Evolutionary conservation across 2,113 vertebrate genomes (phyloP).

Genomic region (Aviceda subcristata): DNA sequence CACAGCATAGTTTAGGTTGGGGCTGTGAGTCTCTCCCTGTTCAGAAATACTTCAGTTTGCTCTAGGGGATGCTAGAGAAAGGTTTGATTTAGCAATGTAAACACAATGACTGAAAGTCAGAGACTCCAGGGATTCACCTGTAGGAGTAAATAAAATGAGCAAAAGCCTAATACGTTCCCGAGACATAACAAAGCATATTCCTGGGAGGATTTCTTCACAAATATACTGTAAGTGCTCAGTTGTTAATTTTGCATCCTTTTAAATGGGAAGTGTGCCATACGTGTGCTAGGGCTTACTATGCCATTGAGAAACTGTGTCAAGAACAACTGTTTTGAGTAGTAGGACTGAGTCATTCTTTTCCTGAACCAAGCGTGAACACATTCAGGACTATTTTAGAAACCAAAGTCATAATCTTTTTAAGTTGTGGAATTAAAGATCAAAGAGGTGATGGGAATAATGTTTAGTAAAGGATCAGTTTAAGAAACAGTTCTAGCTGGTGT

Average conservation of each 20-base stretch:
- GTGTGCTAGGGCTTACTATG: not conserved
- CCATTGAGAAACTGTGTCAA: not conserved
- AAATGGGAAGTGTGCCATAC: not conserved
- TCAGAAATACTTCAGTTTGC: not conserved
- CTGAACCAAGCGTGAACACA: not conserved
- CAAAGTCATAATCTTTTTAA: not conserved
- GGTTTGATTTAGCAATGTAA: not conserved
- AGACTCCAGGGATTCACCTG: not conserved
- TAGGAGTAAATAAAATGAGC: not conserved
- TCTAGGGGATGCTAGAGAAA: not conserved
- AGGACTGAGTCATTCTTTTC: not conserved
- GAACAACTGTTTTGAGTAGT: not conserved
- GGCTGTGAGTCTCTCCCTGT: not conserved
- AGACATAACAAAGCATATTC: not conserved
- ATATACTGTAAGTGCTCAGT: not conserved
- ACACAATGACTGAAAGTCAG: not conserved
- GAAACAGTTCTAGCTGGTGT: not conserved
- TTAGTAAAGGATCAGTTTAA: not conserved
- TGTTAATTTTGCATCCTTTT: not conserved
- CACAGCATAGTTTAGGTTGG: not conserved
- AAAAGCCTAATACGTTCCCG: not conserved
- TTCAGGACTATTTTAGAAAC: not conserved
- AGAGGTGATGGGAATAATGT: not conserved
- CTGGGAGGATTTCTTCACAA: not conserved
- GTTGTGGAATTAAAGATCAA: not conserved